A percentile compares a stretch with the other conserved stretches of the same genome.
These are phyloP conservation scores for Botia kubotai DNA, from an alignment of 2,797 vertebrate genomes.

Conservation along the genomic window DNA sequence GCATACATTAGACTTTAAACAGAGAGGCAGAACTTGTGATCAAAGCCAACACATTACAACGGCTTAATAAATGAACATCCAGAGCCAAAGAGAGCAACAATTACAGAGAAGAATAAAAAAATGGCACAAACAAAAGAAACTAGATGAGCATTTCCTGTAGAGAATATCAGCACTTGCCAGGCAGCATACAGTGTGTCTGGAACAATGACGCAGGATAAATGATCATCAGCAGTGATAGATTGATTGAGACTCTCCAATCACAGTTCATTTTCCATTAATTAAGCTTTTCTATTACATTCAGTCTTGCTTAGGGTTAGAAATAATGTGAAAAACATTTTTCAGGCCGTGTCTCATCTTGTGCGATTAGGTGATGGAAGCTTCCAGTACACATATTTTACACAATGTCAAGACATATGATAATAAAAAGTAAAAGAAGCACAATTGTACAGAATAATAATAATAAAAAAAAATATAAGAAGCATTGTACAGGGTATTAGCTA, in stretches of 20 bases:
- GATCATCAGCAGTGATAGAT: background rate
- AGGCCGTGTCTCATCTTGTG: background rate
- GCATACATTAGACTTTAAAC: constrained; percentile 9
- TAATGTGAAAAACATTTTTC: background rate
- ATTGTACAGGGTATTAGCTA: too few species aligned
- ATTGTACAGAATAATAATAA: too few species aligned
- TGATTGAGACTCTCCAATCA: background rate
- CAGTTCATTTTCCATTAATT: background rate
- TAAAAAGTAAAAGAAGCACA: too few species aligned
- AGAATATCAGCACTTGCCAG: background rate
- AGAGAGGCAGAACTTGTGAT: background rate
- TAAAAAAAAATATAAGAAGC: too few species aligned
- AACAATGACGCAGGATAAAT: background rate
- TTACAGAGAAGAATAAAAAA: constrained; percentile 9
- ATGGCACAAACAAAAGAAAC: background rate
- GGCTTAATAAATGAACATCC: constrained; percentile 22
- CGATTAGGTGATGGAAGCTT: too few species aligned
- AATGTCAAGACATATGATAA: background rate
- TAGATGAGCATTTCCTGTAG: constrained; percentile 2
- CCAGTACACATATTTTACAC: too few species aligned
- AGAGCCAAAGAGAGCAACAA: constrained; percentile 1
- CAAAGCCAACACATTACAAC: background rate
- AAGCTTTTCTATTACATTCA: background rate
- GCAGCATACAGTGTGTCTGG: background rate
- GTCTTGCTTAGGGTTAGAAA: background rate